Conservation (phyloP, 1,140 invertebrate genomes). For the Drosophila pallidifrons region DNA sequence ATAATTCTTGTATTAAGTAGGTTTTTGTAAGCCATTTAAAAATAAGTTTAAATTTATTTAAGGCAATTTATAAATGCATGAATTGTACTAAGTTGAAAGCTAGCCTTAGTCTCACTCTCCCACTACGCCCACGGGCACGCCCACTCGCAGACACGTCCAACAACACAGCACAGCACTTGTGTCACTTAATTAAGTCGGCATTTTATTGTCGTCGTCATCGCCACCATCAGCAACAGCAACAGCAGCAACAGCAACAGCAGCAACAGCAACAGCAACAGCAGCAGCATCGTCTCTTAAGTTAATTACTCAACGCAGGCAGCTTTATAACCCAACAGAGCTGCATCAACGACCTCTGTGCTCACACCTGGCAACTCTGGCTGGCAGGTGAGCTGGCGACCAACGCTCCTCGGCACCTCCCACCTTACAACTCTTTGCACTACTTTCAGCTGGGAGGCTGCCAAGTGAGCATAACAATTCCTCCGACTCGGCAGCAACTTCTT, state of each 20-base stretch:
- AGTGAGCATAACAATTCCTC: conserved; percentile 78
- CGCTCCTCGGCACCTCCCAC: not conserved
- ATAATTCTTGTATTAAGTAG: not conserved
- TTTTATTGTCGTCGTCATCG: conserved; percentile 72
- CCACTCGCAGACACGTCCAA: conserved; percentile 7
- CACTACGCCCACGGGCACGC: not conserved
- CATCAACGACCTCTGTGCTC: not conserved
- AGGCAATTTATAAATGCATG: conserved; percentile 16
- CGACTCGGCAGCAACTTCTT: conserved; percentile 45
- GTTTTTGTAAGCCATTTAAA: not conserved
- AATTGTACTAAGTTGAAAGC: conserved; percentile 31
- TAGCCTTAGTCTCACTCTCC: no score
- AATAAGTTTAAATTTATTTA: conserved; percentile 20
- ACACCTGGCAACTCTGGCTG: conserved; percentile 1
- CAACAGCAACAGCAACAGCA: conserved; percentile 6
- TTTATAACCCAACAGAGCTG: conserved; percentile 16
- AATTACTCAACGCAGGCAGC: conserved; percentile 63
- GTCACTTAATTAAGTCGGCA: conserved; percentile 80
- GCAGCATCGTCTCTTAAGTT: conserved; percentile 70
- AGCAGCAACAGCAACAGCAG: not conserved
- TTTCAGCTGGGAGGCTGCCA: conserved; percentile 62
- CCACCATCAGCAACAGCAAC: not conserved
- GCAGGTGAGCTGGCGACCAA: no score
- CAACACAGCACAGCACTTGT: conserved; percentile 69
- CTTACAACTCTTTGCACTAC: conserved; percentile 55